Conservation (phyloP, 2,113 vertebrate genomes). For the Entomyzon cyanotis region DNA sequence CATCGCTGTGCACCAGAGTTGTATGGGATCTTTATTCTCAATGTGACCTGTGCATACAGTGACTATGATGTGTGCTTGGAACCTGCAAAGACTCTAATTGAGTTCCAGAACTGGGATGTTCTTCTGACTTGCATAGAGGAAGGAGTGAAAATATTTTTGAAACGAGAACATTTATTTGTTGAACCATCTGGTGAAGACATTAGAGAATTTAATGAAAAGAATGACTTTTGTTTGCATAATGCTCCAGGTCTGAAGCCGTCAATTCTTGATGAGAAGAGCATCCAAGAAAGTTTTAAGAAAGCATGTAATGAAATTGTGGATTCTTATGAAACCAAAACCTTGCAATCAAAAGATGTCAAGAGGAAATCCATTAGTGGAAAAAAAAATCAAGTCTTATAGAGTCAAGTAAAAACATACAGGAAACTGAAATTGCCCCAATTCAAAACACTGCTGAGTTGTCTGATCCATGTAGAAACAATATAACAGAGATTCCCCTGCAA, state of each 20-base stretch:
- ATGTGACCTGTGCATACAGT: constrained; percentile 83
- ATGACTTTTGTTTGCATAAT: constrained; percentile 50
- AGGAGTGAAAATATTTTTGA: constrained; percentile 86
- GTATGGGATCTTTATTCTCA: constrained; percentile 86
- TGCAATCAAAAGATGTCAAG: constrained; percentile 84
- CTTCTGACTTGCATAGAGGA: constrained; percentile 85
- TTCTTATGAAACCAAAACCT: constrained; percentile 70
- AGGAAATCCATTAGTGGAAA: constrained; percentile 62
- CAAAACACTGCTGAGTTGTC: background rate
- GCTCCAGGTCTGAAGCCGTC: constrained; percentile 35
- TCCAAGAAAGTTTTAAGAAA: constrained; percentile 50
- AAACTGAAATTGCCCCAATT: background rate
- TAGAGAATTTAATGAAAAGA: constrained; percentile 71
- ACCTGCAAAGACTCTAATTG: constrained; percentile 91
- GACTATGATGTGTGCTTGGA: constrained; percentile 94
- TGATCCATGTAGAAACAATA: background rate
- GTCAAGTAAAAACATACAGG: background rate
- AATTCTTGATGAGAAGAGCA: background rate
- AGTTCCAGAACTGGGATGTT: constrained; percentile 92
- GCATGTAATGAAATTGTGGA: constrained; percentile 60
- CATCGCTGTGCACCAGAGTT: constrained; percentile 79
- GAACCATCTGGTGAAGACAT: constrained; percentile 79
- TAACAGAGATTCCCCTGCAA: background rate
- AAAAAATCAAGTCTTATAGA: background rate
- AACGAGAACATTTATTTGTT: constrained; percentile 82